A percentile compares a stretch with the other conserved stretches of the same genome.
Conservation (phyloP, 2,888 invertebrate genomes). For the Melanargia galathea region DNA sequence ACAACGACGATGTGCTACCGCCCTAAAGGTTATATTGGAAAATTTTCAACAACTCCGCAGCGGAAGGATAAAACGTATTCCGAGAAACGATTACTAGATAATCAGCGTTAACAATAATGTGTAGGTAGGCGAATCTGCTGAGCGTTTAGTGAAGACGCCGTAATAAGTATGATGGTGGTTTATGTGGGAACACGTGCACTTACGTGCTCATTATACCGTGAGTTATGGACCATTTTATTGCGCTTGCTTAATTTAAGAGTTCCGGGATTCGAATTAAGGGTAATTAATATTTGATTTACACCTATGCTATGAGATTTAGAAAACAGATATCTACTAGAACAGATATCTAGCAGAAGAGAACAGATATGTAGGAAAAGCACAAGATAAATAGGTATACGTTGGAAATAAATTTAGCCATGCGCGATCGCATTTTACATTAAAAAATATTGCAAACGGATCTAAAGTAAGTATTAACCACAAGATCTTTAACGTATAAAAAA, state of each 20-base stretch:
- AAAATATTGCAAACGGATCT: neutral
- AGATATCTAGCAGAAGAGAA: too few relatives aligned
- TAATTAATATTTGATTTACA: neutral
- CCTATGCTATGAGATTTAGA: neutral
- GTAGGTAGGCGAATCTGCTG: conserved; percentile 31
- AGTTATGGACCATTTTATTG: conserved; percentile 17
- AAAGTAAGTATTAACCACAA: neutral
- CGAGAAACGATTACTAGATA: conserved; percentile 33
- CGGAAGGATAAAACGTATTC: conserved; percentile 29
- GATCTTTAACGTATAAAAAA: neutral
- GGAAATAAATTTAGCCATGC: too few relatives aligned
- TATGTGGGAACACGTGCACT: conserved; percentile 17
- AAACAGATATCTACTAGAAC: too few relatives aligned
- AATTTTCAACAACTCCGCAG: conserved; percentile 15
- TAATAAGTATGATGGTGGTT: conserved; percentile 19
- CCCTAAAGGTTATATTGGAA: too few relatives aligned
- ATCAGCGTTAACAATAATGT: conserved; percentile 28
- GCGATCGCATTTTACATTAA: too few relatives aligned
- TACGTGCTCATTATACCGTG: conserved; percentile 10
- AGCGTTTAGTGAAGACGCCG: conserved; percentile 23
- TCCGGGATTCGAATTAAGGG: conserved; percentile 12
- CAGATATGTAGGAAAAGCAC: too few relatives aligned
- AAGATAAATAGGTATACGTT: too few relatives aligned
- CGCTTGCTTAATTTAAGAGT: neutral
- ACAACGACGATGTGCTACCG: neutral